These are phyloP conservation scores for Bruchidius siliquastri DNA, from an alignment of 2,888 invertebrate species.

Conservation along the genomic window DNA sequence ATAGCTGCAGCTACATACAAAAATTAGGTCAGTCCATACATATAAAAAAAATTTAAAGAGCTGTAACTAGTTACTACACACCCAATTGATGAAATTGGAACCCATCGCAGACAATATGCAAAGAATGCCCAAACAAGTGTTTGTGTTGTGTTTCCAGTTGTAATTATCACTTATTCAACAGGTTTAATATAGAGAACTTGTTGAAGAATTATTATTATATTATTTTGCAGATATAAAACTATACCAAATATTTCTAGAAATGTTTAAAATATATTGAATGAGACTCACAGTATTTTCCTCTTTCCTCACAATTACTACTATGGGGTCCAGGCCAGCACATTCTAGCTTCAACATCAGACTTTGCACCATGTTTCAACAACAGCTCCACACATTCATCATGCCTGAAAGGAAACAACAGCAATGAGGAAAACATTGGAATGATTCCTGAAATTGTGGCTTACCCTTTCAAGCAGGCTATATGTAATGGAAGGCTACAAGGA, in stretches of 20 bases:
- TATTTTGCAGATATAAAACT: no score
- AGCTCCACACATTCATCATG: conserved; percentile 66
- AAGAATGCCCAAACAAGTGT: no score
- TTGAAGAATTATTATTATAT: not conserved
- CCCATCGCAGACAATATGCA: no score
- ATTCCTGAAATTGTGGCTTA: conserved; percentile 29
- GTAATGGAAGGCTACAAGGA: conserved; percentile 70
- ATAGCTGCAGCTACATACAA: conserved; percentile 34
- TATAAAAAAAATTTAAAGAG: not conserved
- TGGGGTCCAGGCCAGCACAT: conserved; percentile 75
- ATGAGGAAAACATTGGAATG: not conserved
- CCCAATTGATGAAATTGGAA: no score
- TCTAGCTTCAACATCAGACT: conserved; percentile 65
- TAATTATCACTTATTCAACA: no score
- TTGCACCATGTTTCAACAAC: conserved; percentile 63
- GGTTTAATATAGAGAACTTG: no score
- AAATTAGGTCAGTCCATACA: no score
- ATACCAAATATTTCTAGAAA: no score
- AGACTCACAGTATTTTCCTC: conserved; percentile 58
- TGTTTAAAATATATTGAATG: not conserved
- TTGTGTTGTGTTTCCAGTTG: no score
- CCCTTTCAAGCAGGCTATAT: conserved; percentile 70
- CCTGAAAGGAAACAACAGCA: conserved; percentile 35
- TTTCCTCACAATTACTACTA: conserved; percentile 64
- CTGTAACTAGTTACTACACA: no score